Percentiles rank a stretch among this genome's conserved stretches.
These are phyloP conservation scores for Glareola pratincola DNA, from an alignment of 2,113 vertebrate genomes.

Conservation along the genomic window DNA sequence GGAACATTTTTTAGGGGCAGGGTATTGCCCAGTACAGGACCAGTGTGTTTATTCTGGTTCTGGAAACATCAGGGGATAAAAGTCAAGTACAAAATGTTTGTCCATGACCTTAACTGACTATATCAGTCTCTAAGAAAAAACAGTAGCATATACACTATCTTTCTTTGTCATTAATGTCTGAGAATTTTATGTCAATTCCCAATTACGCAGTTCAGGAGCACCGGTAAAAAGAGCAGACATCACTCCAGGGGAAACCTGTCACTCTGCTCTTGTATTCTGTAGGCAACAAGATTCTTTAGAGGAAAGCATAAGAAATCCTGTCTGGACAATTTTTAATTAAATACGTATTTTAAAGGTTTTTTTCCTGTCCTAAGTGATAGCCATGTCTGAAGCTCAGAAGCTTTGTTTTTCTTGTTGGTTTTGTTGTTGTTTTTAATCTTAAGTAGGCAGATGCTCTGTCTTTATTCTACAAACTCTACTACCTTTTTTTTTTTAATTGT, in stretches of 20 bases:
- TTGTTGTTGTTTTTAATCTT: background rate
- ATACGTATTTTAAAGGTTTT: background rate
- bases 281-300: background rate
- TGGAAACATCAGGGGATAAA: background rate
- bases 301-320: background rate
- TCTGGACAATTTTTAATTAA: constrained; percentile 25
- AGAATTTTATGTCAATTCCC: background rate
- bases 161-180: background rate
- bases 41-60: background rate
- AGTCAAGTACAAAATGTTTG: background rate
- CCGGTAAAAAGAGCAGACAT: constrained; percentile 42
- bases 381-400: background rate
- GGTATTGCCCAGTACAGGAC: background rate
- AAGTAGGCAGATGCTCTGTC: background rate
- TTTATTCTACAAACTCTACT: background rate
- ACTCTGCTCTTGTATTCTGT: background rate
- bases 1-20: background rate
- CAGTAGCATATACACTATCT: background rate
- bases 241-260: constrained; percentile 43
- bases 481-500: background rate
- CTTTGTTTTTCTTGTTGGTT: background rate
- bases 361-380: background rate
- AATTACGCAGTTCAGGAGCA: background rate
- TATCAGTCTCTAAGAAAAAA: background rate
- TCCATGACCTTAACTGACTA: background rate